A percentile compares a stretch with the other conserved stretches of the same genome.
These are phyloP conservation scores for Saturnia japonica DNA, from an alignment of 2,888 invertebrate genomes.

Conservation along the genomic window DNA sequence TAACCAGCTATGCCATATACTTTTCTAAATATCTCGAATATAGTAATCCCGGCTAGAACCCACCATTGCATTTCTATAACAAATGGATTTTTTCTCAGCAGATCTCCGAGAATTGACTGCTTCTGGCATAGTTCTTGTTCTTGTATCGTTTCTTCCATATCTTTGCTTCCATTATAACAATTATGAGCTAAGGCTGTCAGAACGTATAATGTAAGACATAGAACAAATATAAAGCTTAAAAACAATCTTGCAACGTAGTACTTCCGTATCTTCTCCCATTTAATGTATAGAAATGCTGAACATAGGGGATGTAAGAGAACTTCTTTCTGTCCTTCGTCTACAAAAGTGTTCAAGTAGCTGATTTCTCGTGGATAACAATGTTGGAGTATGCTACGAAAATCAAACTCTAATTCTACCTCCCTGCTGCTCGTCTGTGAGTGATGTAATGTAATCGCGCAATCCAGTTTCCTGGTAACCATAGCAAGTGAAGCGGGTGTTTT, in stretches of 20 bases:
- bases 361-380: constrained; percentile 93
- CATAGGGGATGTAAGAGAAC: constrained; percentile 93
- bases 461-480: constrained; percentile 91
- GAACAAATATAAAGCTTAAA: constrained; percentile 89
- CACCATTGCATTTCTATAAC: constrained; percentile 93
- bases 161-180: constrained; percentile 91
- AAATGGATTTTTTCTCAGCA: constrained; percentile 87
- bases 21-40: constrained; percentile 90
- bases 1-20: constrained; percentile 91
- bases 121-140: constrained; percentile 89
- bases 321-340: constrained; percentile 94
- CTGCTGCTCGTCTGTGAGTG: constrained; percentile 90
- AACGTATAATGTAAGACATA: constrained; percentile 91
- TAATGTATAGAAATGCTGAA: constrained; percentile 92
- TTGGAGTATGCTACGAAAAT: constrained; percentile 91
- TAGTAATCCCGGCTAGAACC: constrained; percentile 88
- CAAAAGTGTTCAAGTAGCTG: constrained; percentile 92
- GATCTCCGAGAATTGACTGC: constrained; percentile 88
- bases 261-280: constrained; percentile 95
- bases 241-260: constrained; percentile 91
- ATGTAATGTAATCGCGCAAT: constrained; percentile 89
- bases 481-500: constrained; percentile 93
- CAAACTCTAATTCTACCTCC: constrained; percentile 90
- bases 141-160: constrained; percentile 87
- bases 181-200: constrained; percentile 91